Evolutionary conservation across 1,140 invertebrate species (phyloP).

Genomic region (Drosophila leontia): DNA sequence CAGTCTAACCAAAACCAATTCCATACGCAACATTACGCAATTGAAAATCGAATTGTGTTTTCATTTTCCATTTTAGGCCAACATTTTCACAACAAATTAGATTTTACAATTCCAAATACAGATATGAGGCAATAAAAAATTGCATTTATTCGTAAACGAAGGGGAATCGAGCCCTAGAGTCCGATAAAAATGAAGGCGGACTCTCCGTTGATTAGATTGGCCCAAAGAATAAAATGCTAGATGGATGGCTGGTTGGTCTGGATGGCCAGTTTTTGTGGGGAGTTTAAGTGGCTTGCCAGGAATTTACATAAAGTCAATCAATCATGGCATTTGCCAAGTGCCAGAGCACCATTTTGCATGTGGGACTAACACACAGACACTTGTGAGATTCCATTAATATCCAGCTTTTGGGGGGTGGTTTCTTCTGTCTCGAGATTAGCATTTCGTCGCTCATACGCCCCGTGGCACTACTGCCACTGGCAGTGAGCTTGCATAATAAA

Average conservation of each 20-base stretch:
- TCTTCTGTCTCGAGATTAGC: conserved; percentile 61
- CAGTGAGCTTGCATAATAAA: conserved; percentile 82
- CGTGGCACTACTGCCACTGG: conserved; percentile 27
- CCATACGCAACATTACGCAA: conserved; percentile 78
- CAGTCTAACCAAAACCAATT: conserved; percentile 52
- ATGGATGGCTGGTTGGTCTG: neutral
- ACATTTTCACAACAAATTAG: conserved; percentile 68
- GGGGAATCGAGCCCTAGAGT: conserved; percentile 64
- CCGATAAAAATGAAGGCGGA: conserved; percentile 62
- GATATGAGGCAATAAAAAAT: conserved; percentile 52
- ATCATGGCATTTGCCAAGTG: conserved; percentile 70
- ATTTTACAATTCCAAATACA: conserved; percentile 69
- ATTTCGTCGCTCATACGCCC: conserved; percentile 78
- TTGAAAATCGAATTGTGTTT: conserved; percentile 76
- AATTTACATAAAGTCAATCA: conserved; percentile 84
- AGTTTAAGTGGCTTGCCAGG: conserved; percentile 69
- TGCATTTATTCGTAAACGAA: conserved; percentile 43
- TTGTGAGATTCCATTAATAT: conserved; percentile 82
- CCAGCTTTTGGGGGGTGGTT: conserved; percentile 27
- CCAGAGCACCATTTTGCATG: conserved; percentile 73
- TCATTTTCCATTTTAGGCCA: conserved; percentile 45
- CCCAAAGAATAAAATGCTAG: neutral
- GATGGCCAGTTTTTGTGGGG: neutral
- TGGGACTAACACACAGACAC: conserved; percentile 47
- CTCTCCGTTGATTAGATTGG: conserved; percentile 54